A percentile compares a stretch with the other conserved stretches of the same genome.
Conservation (phyloP, 2,888 invertebrate species). For the Cataglyphis cursor region DNA sequence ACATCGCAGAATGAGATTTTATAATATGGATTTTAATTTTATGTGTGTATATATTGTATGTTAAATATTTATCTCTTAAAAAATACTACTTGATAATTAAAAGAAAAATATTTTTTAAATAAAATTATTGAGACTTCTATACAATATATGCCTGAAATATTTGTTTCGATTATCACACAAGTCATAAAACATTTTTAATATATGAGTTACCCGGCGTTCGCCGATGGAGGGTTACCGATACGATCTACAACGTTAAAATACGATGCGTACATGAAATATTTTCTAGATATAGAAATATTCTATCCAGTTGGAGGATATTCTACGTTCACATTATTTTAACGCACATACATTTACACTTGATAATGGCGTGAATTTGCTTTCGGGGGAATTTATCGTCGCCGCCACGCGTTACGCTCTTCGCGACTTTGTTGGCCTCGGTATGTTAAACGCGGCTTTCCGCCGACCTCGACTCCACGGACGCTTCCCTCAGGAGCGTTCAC, state of each 20-base stretch:
- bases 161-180: not conserved
- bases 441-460: slow-evolving; percentile 69
- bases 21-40: not conserved
- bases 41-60: no score
- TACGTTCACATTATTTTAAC: not conserved
- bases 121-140: not conserved
- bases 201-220: not conserved
- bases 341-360: not conserved
- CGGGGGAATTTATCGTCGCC: slow-evolving; percentile 9
- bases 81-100: not conserved
- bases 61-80: not conserved
- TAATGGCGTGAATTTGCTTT: slow-evolving; percentile 31
- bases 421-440: slow-evolving; percentile 56
- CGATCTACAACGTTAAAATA: not conserved
- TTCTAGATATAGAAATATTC: not conserved
- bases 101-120: not conserved
- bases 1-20: not conserved
- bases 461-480: slow-evolving; percentile 68
- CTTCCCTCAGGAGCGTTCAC: slow-evolving; percentile 81
- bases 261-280: not conserved
- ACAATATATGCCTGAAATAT: not conserved
- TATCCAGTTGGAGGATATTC: not conserved
- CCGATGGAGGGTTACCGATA: not conserved
- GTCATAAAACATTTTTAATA: not conserved
- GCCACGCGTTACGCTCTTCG: slow-evolving; percentile 2